Conservation (phyloP, 2,888 invertebrate genomes). For the Aproaerema taeniolella region DNA sequence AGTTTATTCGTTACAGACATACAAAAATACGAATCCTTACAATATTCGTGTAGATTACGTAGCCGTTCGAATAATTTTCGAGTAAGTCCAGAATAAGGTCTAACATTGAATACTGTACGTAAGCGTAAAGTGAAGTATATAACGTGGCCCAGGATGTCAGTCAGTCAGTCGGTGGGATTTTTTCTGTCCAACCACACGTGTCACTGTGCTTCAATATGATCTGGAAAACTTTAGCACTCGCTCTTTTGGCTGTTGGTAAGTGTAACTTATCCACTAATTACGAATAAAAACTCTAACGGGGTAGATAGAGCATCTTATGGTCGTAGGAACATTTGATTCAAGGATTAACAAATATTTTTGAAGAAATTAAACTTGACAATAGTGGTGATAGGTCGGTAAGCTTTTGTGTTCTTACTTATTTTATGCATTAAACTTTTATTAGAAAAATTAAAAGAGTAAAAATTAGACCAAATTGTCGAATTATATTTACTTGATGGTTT, state of each 20-base stretch:
- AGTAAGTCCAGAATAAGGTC: no score
- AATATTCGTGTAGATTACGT: no score
- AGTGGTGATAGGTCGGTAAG: background rate
- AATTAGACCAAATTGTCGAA: no score
- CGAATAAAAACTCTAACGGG: background rate
- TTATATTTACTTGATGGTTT: no score
- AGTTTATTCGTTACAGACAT: no score
- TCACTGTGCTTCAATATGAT: conserved; percentile 4
- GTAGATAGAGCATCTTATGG: no score
- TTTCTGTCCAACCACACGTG: background rate
- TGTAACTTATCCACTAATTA: no score
- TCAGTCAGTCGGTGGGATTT: conserved; percentile 3
- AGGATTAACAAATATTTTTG: background rate
- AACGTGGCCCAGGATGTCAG: conserved; percentile 10
- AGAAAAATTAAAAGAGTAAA: no score
- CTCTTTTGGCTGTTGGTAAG: conserved; percentile 15
- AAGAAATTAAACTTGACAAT: background rate
- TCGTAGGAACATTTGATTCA: background rate
- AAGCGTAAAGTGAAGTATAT: conserved; percentile 7
- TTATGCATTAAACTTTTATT: no score
- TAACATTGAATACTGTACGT: no score
- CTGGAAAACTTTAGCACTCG: conserved; percentile 10
- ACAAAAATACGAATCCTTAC: no score
- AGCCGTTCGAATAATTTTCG: no score
- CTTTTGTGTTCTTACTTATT: background rate